Evolutionary conservation across 1,140 invertebrate genomes (phyloP), one percentile per base, ranked within the genome.

Genomic region (Anthonomus grandis): DNA sequence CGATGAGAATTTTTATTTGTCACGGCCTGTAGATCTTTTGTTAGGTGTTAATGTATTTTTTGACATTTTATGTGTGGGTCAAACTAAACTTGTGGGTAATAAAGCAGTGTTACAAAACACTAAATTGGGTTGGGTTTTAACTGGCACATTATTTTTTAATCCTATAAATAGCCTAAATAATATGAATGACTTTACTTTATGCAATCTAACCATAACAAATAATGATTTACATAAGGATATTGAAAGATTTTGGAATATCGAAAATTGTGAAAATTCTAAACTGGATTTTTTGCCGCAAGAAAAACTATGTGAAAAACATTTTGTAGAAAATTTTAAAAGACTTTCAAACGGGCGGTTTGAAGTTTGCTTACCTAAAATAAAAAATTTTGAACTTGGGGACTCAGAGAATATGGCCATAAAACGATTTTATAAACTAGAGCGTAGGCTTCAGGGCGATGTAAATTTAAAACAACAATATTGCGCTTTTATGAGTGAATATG

Each of bases 81-180:
- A 63, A 50, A 56, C 57, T 6, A 22, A 42, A 38, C n/a, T 57
- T 3, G 22, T 6, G 27, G 27, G 13, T 45, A 24, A 22, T 18
- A n/a, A 17, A 39, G 6, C 49, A 6, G 44, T 59, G 8, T 36
- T 65, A 19, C 63, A 66, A 47, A 58, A 65, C 44, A 66, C 63
- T 9, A 46, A 57, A 24, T 60, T 67, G 19, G 65, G 65, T 2
- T 66, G 59, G 59, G 36, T 66, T 25, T n/a, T 66, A 3, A n/a
- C 44, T 8, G 58, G 59, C 0, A n/a, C 15, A 5, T 25, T 45
- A n/a, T 39, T 21, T 10, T 22, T n/a, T 4, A 18, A 24, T 31
- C 27, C 25, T 22, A 15, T 25, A 4, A 21, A n/a, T 6, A 46
- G 13, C 8, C 4, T 4, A 6, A 5, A n/a, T 17, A 23, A 59